Evolutionary conservation across 2,888 invertebrate species (phyloP).

Genomic region (Synanthedon vespiformis): DNA sequence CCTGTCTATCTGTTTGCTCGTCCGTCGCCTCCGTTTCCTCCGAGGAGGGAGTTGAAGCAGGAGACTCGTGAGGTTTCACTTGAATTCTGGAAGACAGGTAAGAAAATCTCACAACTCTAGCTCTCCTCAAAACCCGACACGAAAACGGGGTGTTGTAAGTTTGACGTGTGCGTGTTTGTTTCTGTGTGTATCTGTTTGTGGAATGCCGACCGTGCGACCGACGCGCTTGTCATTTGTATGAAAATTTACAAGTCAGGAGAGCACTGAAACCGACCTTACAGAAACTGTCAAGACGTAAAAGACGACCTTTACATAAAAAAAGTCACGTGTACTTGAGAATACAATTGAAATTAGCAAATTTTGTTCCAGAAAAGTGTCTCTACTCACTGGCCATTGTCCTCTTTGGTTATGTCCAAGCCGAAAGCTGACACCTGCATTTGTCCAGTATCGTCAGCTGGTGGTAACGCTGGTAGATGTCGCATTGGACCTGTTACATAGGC

Average conservation of each 20-base stretch:
- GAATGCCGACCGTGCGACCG: too few species aligned
- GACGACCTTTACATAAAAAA: too few species aligned
- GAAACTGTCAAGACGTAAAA: too few species aligned
- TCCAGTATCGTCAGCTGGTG: constrained; percentile 82
- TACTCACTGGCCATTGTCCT: constrained; percentile 81
- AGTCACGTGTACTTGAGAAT: too few species aligned
- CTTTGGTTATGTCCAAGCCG: constrained; percentile 83
- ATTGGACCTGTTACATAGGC: constrained; percentile 52
- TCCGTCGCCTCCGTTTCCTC: constrained; percentile 80
- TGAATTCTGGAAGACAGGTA: constrained; percentile 63
- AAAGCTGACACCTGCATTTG: constrained; percentile 79
- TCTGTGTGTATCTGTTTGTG: too few species aligned
- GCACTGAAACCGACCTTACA: too few species aligned
- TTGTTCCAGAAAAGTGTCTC: too few species aligned
- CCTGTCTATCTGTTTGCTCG: constrained; percentile 70
- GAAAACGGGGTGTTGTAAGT: too few species aligned
- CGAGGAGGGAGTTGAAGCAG: constrained; percentile 77
- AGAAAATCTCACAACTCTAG: neutral
- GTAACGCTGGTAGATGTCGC: constrained; percentile 78
- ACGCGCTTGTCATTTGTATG: too few species aligned
- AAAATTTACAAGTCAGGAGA: too few species aligned
- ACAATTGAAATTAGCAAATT: too few species aligned
- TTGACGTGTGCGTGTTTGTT: too few species aligned
- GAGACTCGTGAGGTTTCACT: constrained; percentile 80
- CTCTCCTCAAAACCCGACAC: neutral